Conservation (phyloP, 2,797 vertebrate genomes). For the Telmatherina bonti region DNA sequence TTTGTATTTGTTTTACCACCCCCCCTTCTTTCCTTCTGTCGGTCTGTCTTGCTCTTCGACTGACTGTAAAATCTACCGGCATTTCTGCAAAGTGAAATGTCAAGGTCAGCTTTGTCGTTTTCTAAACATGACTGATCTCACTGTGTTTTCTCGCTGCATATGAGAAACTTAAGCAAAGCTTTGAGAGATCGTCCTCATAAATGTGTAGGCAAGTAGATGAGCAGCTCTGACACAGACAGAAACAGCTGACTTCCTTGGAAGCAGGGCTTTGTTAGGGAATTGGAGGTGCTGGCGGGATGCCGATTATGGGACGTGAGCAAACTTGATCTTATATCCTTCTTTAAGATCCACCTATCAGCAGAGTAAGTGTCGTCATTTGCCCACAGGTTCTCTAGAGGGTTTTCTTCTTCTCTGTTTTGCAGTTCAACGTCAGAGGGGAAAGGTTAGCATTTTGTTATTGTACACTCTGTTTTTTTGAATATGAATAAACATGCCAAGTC, state of each 20-base stretch:
- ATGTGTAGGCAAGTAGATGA: no score
- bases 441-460: slow-evolving; percentile 38
- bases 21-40: slow-evolving; percentile 27
- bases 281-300: slow-evolving; percentile 68
- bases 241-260: slow-evolving; percentile 37
- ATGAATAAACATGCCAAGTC: slow-evolving; percentile 74
- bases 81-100: slow-evolving; percentile 79
- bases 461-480: slow-evolving; percentile 53
- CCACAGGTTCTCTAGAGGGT: slow-evolving; percentile 20
- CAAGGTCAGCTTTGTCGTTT: slow-evolving; percentile 81
- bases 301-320: slow-evolving; percentile 56
- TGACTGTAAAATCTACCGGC: slow-evolving; percentile 75
- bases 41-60: slow-evolving; percentile 61
- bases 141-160: slow-evolving; percentile 35
- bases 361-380: slow-evolving; percentile 51
- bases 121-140: slow-evolving; percentile 55
- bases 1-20: neutral
- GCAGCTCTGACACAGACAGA: slow-evolving; percentile 44
- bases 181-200: no score
- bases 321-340: slow-evolving; percentile 61
- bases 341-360: slow-evolving; percentile 66
- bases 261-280: slow-evolving; percentile 70
- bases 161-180: slow-evolving; percentile 51
- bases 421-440: slow-evolving; percentile 44
- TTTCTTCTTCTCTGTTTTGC: slow-evolving; percentile 20